Conservation (phyloP, 2,888 invertebrate genomes). For the Merodon equestris region DNA sequence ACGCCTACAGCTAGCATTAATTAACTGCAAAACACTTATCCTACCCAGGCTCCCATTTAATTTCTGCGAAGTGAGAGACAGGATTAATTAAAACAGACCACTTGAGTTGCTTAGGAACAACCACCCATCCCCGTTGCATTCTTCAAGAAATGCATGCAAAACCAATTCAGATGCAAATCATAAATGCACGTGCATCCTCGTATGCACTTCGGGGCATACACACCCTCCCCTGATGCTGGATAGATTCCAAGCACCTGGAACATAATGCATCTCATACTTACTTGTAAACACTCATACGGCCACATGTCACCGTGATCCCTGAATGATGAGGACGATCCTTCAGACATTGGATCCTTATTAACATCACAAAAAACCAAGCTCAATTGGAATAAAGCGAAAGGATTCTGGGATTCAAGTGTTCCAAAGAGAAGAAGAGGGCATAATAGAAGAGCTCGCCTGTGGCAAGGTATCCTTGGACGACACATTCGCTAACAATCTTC, state of each 20-base stretch:
- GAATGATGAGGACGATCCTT: slow-evolving; percentile 41
- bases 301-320: slow-evolving; percentile 54
- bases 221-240: neutral
- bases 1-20: no score
- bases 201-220: neutral
- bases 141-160: slow-evolving; percentile 19
- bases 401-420: slow-evolving; percentile 30
- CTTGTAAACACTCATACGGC: slow-evolving; percentile 58
- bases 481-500: slow-evolving; percentile 53
- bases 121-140: neutral
- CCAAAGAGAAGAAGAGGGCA: slow-evolving; percentile 41
- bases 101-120: neutral
- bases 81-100: slow-evolving; percentile 23
- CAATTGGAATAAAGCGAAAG: slow-evolving; percentile 15
- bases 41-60: no score
- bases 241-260: slow-evolving; percentile 52
- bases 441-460: slow-evolving; percentile 51
- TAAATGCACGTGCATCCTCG: slow-evolving; percentile 15
- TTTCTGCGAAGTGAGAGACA: neutral
- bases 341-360: slow-evolving; percentile 42
- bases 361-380: slow-evolving; percentile 51
- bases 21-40: no score
- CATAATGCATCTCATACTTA: slow-evolving; percentile 64
- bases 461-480: slow-evolving; percentile 54
- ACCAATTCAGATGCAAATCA: slow-evolving; percentile 5